These are phyloP conservation scores for Linyphia triangularis DNA, from an alignment of 2,888 invertebrate species.

Conservation along the genomic window DNA sequence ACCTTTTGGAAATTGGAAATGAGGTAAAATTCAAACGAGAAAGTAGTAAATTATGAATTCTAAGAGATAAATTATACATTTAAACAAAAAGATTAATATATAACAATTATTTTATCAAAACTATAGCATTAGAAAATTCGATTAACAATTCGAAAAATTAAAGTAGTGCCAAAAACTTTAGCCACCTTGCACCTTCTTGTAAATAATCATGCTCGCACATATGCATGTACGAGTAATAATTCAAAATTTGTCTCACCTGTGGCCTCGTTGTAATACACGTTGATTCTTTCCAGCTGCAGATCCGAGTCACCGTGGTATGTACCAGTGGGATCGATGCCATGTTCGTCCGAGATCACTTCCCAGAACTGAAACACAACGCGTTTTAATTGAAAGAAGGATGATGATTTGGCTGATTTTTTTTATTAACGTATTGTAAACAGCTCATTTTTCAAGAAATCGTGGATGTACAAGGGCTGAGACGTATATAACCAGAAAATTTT, in stretches of 20 bases:
- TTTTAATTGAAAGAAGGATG: neutral
- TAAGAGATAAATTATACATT: no score
- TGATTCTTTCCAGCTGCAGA: slow-evolving; percentile 92
- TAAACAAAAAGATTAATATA: no score
- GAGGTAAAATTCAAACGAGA: no score
- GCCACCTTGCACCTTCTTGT: no score
- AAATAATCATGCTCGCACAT: no score
- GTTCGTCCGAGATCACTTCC: slow-evolving; percentile 96
- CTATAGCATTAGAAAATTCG: no score
- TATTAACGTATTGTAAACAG: neutral
- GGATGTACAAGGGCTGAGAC: neutral
- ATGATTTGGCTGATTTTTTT: neutral
- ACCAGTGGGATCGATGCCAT: slow-evolving; percentile 95
- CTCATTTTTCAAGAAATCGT: neutral
- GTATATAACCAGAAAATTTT: neutral
- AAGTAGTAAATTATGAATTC: no score
- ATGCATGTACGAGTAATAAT: no score
- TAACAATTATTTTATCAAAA: no score
- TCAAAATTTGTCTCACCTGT: slow-evolving; percentile 82
- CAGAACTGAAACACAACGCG: slow-evolving; percentile 86
- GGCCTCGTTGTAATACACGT: slow-evolving; percentile 95
- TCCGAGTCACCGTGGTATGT: slow-evolving; percentile 91
- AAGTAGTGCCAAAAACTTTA: no score
- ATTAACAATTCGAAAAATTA: no score
- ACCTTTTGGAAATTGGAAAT: no score